Conservation (phyloP, 2,888 invertebrate genomes). For the Scaptomyza caliginosa region DNA sequence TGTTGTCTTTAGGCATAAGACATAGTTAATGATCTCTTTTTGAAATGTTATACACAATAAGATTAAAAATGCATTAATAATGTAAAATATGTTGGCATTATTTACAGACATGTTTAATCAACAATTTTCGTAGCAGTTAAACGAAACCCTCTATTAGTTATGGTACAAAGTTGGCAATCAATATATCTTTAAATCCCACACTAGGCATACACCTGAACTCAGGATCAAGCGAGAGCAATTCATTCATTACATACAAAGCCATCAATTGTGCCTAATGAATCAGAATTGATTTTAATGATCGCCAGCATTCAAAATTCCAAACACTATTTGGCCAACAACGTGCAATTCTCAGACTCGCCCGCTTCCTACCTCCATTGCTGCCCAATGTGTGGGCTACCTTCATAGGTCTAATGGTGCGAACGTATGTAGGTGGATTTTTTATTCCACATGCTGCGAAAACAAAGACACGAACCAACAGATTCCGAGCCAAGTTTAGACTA, state of each 20-base stretch:
- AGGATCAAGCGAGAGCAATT: slow-evolving; percentile 20
- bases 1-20: background rate
- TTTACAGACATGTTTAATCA: background rate
- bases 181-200: slow-evolving; percentile 18
- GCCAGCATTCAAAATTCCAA: slow-evolving; percentile 46
- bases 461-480: slow-evolving; percentile 24
- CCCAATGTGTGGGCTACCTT: slow-evolving; percentile 39
- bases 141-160: slow-evolving; percentile 2
- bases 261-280: slow-evolving; percentile 49
- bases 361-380: background rate
- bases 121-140: background rate
- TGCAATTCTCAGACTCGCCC: slow-evolving; percentile 36
- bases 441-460: slow-evolving; percentile 7
- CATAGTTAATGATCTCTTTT: slow-evolving; percentile 4
- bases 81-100: background rate
- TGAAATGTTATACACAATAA: background rate
- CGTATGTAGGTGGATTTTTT: slow-evolving; percentile 47
- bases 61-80: background rate
- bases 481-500: slow-evolving; percentile 65
- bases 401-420: slow-evolving; percentile 36
- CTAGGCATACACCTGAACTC: slow-evolving; percentile 31
- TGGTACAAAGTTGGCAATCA: slow-evolving; percentile 2
- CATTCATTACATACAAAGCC: slow-evolving; percentile 6
- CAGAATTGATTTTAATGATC: slow-evolving; percentile 59
- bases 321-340: slow-evolving; percentile 48